Conservation (phyloP, 2,888 invertebrate genomes). For the Callyntrura sp. region DNA sequence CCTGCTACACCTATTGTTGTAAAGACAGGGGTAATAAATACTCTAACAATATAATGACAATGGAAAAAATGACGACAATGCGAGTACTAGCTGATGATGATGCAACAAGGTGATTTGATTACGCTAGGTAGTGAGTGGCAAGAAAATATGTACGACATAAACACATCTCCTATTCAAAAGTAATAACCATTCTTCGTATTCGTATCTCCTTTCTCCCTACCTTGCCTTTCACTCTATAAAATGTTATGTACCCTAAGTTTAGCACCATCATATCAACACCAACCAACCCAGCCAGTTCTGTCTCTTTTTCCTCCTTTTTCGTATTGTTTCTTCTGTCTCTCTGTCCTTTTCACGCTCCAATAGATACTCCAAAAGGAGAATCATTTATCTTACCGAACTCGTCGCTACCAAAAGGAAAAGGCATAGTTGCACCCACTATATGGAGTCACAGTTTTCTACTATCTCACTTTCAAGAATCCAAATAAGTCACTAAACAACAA, state of each 20-base stretch:
- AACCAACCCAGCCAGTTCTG: neutral
- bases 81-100: slow-evolving; percentile 17
- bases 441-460: slow-evolving; percentile 5
- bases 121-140: slow-evolving; percentile 28
- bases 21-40: neutral
- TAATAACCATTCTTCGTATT: slow-evolving; percentile 53
- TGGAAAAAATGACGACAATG: neutral
- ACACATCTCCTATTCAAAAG: slow-evolving; percentile 34
- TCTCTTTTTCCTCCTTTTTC: neutral
- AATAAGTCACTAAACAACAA: slow-evolving; percentile 6
- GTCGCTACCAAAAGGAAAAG: slow-evolving; percentile 27
- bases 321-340: neutral
- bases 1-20: neutral
- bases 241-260: neutral
- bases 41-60: neutral
- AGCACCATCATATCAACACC: neutral
- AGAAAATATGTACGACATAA: slow-evolving; percentile 14
- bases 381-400: slow-evolving; percentile 36
- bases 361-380: slow-evolving; percentile 19
- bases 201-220: slow-evolving; percentile 24
- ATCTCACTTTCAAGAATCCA: slow-evolving; percentile 22
- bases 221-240: slow-evolving; percentile 21
- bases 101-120: slow-evolving; percentile 66
- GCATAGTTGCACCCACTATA: neutral
- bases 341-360: slow-evolving; percentile 25